A percentile compares a stretch with the other conserved stretches of the same genome.
phyloP scores from a whole-genome alignment of 2,113 vertebrate genomes.

The Aythya baeri region DNA sequence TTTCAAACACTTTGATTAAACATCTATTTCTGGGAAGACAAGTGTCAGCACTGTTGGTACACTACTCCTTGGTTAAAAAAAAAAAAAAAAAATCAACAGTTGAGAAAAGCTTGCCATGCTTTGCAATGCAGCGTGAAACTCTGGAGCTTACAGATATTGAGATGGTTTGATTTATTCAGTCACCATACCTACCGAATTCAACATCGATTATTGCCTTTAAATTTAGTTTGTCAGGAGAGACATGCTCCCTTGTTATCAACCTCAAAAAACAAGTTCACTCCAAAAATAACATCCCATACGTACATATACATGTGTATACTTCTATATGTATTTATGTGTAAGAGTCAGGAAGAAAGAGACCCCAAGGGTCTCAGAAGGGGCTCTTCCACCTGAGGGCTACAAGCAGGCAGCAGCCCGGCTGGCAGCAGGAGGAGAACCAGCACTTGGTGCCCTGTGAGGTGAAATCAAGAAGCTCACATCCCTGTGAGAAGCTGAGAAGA shows the following conservation, averaged over 20 bases:
- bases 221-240: not conserved
- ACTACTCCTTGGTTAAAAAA: not conserved
- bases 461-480: too few species aligned
- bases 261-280: not conserved
- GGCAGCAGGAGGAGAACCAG: too few species aligned
- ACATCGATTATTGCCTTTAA: not conserved
- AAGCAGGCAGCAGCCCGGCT: not conserved
- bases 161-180: not conserved
- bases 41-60: not conserved
- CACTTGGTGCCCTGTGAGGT: accelerated
- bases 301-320: not conserved
- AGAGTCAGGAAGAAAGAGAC: not conserved
- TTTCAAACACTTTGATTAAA: constrained; percentile 29
- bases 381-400: accelerated
- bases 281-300: not conserved
- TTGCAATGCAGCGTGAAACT: not conserved
- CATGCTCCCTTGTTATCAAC: not conserved
- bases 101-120: constrained; percentile 4
- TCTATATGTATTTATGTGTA: not conserved
- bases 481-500: not conserved
- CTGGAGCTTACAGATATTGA: not conserved
- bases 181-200: not conserved
- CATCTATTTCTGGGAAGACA: constrained; percentile 42
- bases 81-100: accelerated
- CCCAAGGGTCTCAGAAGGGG: accelerated